Base-by-base conservation (phyloP, 2,888 invertebrate species). In the Cosmopolites sordidus region DNA sequence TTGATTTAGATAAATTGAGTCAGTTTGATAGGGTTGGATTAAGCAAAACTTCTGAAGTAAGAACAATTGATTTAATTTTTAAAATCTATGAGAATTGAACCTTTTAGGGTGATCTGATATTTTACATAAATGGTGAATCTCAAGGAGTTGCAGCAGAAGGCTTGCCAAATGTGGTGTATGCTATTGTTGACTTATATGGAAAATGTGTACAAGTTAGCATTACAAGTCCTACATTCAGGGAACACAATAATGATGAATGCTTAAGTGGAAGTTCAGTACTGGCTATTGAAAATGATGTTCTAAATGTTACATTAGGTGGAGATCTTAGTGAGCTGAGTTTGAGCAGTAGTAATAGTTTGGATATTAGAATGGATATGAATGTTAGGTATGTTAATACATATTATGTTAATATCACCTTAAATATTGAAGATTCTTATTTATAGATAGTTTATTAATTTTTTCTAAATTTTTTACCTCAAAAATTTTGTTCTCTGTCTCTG, bases 11-110 rank as follows among this genome's bases (percentile, higher is more conserved):
- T 65, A 83, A 85, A 39, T 78, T 95, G 45, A 83, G 81, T 55
- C 91, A 91, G 73, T 89, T 89, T 44, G 90, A 90, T 69, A 82
- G 85, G 53, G 79, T 94, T 40, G 94, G 93, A 42, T 87, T 95
- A 2, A 85, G 91, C 82, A 80, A 87, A 65, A 89, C 89, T 17
- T 81, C 83, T 46, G 84, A 86, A 73, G 87, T 86, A 75, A 64
- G 43, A 43, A 27, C 33, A 42, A 33, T 41, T 38, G n/a, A 18
- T 18, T 9, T 40, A 8, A 14, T 40, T 40, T 14, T 16, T 6
- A 16, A 12, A 40, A 16, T 40, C 16, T 16, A 22, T n/a, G n/a
- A n/a, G 8, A 22, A 22, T 3, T 22, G 15, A 38, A 22, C 8
- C 9, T 63, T 60, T 41, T 54, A 89, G 83, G 87, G 87, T 6